Evolutionary conservation across 2,888 invertebrate species (phyloP).

Genomic region (Ichneumoninae sp.): DNA sequence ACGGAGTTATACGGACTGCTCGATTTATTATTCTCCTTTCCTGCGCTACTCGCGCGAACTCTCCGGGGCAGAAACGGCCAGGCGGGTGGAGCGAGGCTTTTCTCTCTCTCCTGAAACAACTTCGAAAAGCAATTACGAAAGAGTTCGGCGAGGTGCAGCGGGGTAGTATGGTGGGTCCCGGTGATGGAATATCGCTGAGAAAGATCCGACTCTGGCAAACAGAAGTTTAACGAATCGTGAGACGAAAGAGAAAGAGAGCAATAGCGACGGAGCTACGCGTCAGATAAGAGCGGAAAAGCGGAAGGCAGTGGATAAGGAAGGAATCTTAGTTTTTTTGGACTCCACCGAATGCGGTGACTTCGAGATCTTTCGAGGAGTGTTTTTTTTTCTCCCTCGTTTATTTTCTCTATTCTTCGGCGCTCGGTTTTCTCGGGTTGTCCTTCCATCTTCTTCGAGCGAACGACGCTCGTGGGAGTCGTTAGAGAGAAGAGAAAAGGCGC

Average conservation of each 20-base stretch:
- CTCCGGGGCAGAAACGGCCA: conserved; percentile 14
- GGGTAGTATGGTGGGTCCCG: conserved; percentile 1
- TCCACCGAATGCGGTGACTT: conserved; percentile 42
- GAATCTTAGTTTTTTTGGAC: conserved; percentile 15
- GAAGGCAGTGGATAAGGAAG: conserved; percentile 26
- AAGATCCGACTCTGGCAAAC: conserved; percentile 63
- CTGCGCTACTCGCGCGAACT: conserved; percentile 34
- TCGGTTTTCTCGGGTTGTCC: conserved; percentile 3
- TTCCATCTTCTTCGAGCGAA: conserved; percentile 13
- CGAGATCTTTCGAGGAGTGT: conserved; percentile 2
- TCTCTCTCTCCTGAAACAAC: conserved; percentile 61
- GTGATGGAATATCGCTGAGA: conserved; percentile 55
- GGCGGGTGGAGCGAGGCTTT: conserved; percentile 15
- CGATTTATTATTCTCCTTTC: conserved; percentile 64
- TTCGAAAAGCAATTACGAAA: conserved; percentile 69
- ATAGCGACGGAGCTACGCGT: conserved; percentile 40
- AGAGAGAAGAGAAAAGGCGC: conserved; percentile 49
- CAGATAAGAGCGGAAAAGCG: conserved; percentile 26
- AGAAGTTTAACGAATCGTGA: conserved; percentile 70
- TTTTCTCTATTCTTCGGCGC: neutral
- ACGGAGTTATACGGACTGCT: conserved; percentile 39
- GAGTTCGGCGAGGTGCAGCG: conserved; percentile 47
- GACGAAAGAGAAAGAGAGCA: conserved; percentile 53
- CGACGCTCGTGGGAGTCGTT: conserved; percentile 54
- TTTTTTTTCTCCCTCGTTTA: conserved; percentile 19